phyloP scores from a whole-genome alignment of 1,140 invertebrate species.

The Venustaconcha ellipsiformis region DNA sequence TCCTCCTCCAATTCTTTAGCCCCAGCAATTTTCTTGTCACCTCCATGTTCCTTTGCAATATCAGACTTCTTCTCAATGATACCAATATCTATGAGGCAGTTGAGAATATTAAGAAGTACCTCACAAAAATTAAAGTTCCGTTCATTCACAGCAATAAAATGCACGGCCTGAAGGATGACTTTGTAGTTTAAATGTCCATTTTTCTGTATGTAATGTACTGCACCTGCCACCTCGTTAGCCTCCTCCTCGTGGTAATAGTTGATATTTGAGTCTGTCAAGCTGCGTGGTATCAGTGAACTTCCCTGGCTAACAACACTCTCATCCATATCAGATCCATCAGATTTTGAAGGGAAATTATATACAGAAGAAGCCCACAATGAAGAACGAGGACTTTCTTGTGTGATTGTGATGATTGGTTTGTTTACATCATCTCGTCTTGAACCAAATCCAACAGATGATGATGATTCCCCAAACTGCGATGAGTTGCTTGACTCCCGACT shows the following conservation, averaged over 20 bases:
- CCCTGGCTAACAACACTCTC: constrained; percentile 1
- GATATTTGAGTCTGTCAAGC: constrained; percentile 95
- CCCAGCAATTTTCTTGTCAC: not conserved
- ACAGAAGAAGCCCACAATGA: not conserved
- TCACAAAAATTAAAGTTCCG: constrained; percentile 90
- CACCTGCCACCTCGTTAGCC: constrained; percentile 76
- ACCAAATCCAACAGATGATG: constrained; percentile 1
- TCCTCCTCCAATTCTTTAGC: constrained; percentile 22
- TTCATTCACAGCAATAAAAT: constrained; percentile 83
- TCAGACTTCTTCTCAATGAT: constrained; percentile 71
- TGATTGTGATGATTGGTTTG: constrained; percentile 96
- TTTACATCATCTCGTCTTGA: constrained; percentile 30
- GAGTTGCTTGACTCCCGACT: constrained; percentile 50
- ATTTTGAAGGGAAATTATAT: constrained; percentile 18
- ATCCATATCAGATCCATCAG: constrained; percentile 8
- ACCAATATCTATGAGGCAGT: constrained; percentile 89
- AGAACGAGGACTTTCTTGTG: constrained; percentile 25
- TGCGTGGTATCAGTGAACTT: constrained; percentile 71
- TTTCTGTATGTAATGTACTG: constrained; percentile 91
- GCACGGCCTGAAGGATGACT: constrained; percentile 88
- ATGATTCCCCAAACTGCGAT: constrained; percentile 33
- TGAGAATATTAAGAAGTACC: constrained; percentile 88
- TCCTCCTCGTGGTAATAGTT: constrained; percentile 84
- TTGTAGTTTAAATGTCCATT: constrained; percentile 94
- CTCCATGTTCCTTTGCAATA: not conserved